Base-by-base conservation (phyloP, 2,888 invertebrate species). In the Andrena fulva region DNA sequence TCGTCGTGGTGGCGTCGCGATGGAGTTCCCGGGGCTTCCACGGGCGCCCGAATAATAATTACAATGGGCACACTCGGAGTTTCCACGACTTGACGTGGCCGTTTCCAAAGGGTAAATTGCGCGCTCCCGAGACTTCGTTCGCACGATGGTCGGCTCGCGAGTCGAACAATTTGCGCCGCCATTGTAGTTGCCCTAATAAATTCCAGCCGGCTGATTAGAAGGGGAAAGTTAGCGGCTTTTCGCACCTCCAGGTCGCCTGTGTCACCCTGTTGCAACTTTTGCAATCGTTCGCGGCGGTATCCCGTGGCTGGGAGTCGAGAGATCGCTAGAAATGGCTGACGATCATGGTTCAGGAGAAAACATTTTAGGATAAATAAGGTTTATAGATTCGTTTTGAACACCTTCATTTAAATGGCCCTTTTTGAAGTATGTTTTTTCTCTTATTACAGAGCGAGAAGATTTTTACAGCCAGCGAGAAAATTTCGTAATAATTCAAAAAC, bases 171-270 rank as follows among this genome's bases (percentile, higher is more conserved):
- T 80, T 82, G 50, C 67, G 4, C 67, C 33, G 56, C 63, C 62
- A 67, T 80, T 81, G 70, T 71, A 50, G 48, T 10, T 8, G 16
- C 35, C 63, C 62, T 76, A 82, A 82, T 82, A 75, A 82, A 82
- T 82, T 82, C 81, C 7, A 42, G 50, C 63, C 10, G n/a, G 70
- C 63, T 68, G 75, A 82, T 80, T 68, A 50, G 69, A 56, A 20
- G 33, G 31, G 31, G 63, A 56, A 63, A 24, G 42, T 67, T 54
- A 27, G 7, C 42, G 33, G 29, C n/a, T 8, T 33, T 68, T 29
- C 66, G 33, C 60, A 31, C n/a, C 31, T n/a, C 16, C 1, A 8
- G 6, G n/a, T 56, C 60, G 29, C 7, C n/a, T 3, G 20, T 10
- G 62, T 35, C 33, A 27, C 20, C 24, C 48, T 60, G 59, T 50